A percentile compares a stretch with the other conserved stretches of the same genome.
These are phyloP conservation scores for Seladonia tumulorum DNA, from an alignment of 2,888 invertebrate species.

Conservation along the genomic window DNA sequence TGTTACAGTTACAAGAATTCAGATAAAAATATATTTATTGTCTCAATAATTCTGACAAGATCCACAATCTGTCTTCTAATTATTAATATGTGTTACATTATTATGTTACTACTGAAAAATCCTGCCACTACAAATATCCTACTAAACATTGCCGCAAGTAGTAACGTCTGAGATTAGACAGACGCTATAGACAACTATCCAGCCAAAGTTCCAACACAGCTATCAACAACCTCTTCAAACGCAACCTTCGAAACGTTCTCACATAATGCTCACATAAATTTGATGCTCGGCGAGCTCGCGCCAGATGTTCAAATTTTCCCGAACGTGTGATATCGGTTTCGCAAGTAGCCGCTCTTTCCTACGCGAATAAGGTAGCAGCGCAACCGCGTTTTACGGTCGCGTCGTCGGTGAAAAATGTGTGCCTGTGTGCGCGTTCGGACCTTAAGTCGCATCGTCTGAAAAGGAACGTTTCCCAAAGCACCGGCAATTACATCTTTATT, in stretches of 20 bases:
- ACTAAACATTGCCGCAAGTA: not conserved
- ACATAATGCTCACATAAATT: not conserved
- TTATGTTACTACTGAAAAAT: not conserved
- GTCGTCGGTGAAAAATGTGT: not conserved
- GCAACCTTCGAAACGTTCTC: not conserved
- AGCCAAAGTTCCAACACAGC: not conserved
- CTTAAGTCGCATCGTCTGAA: not conserved
- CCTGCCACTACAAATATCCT: too few relatives aligned
- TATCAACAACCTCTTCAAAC: not conserved
- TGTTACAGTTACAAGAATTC: too few relatives aligned
- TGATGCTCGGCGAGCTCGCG: not conserved
- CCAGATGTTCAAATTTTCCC: not conserved
- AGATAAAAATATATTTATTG: not conserved
- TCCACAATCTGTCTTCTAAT: not conserved
- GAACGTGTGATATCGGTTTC: not conserved
- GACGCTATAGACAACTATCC: not conserved
- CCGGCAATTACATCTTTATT: conserved; percentile 31
- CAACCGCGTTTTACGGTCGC: not conserved
- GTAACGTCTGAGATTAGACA: not conserved
- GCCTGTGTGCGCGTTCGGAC: not conserved
- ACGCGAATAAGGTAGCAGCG: not conserved
- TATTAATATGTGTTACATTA: not conserved
- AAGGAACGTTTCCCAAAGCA: conserved; percentile 1
- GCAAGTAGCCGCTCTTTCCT: not conserved
- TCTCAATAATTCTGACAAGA: not conserved